Evolutionary conservation across 2,888 invertebrate species (phyloP), one percentile per base, ranked within the genome.

Genomic region (Ormia ochracea): DNA sequence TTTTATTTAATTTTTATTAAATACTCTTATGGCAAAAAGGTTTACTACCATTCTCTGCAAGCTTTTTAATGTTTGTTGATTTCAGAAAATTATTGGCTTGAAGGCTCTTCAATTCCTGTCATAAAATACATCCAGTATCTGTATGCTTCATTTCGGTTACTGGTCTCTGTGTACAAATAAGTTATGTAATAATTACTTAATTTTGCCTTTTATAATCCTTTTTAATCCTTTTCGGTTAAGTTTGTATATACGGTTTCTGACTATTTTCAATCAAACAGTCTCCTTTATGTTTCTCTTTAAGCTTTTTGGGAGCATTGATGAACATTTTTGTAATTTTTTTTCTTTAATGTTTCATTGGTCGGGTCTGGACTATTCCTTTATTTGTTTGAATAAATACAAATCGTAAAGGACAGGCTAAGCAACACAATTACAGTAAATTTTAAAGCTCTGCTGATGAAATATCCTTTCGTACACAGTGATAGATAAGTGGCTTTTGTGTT

Each of bases 111-210:
- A 43, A 14, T 56, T 21, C 12, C 33, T 21, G 6, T 43, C 33
- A 50, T 56, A 43, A n/a, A 68, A 41, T 17, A 28, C 19, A 10
- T n/a, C n/a, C n/a, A n/a, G n/a, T n/a, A n/a, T n/a, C n/a, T n/a
- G n/a, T n/a, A n/a, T 28, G 0, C 31, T 68, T 28, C 12, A 48
- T 38, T 72, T 48, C 50, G 33, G 31, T 26, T 59, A 12, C 43
- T 14, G 14, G 54, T 10, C 5, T 54, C 19, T 48, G 73, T 63
- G 76, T 80, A 68, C 38, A 80, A 76, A 72, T 72, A 38, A 76
- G 68, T 72, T 68, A 73, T 73, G 68, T 69, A 68, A 73, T 73
- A 68, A 80, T 76, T 80, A 45, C 5, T 50, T 58, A 31, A 48
- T 45, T 61, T 66, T 76, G 56, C 14, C 23, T 17, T 65, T 14